Base-by-base conservation (phyloP, 2,888 invertebrate species). In the Drosophila ezoana region DNA sequence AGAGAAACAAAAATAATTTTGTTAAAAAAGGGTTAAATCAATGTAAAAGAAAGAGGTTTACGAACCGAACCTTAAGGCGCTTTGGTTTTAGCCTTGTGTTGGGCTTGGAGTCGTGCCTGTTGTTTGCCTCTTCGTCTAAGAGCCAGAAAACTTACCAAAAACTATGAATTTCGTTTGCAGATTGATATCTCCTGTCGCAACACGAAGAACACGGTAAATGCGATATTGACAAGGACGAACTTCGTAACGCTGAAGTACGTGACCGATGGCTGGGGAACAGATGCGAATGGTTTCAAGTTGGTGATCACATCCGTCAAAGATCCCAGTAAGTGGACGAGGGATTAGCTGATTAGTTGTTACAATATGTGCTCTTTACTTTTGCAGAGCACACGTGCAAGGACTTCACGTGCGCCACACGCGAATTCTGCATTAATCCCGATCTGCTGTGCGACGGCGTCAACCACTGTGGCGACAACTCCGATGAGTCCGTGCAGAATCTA, bases 261-360 rank as follows among this genome's bases (percentile, higher is more conserved):
- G 90, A 98, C 98, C 54, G 98, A 98, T 93, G 95, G 95, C 90
- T 98, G 97, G 97, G 98, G 97, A 77, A 97, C 97, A 72, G 96
- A 96, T 92, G 95, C 96, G 89, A 97, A 98, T 93, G 97, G 98
- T 89, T 98, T 98, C 94, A 96, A 96, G 90, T 95, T 98, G 90
- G 96, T 98, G 93, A 97, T 98, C 94, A 98, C 98, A 75, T 97
- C 97, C 87, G 97, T 98, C 91, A 98, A 98, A 93, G 97, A 97
- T 94, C 96, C 96, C 90, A 96, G 97, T 97, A 93, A 96, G 97
- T 96, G 93, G 32, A 9, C 8, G 13, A 9, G 6, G 5, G 10
- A 20, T 3, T 23, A 1, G 11, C 14, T 38, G 9, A 51, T 16
- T 16, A 40, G 33, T 52, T 54, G 35, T 54, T 44, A 16, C 20